Evolutionary conservation across 2,797 vertebrate species (phyloP).

Genomic region (Numenius phaeopus): DNA sequence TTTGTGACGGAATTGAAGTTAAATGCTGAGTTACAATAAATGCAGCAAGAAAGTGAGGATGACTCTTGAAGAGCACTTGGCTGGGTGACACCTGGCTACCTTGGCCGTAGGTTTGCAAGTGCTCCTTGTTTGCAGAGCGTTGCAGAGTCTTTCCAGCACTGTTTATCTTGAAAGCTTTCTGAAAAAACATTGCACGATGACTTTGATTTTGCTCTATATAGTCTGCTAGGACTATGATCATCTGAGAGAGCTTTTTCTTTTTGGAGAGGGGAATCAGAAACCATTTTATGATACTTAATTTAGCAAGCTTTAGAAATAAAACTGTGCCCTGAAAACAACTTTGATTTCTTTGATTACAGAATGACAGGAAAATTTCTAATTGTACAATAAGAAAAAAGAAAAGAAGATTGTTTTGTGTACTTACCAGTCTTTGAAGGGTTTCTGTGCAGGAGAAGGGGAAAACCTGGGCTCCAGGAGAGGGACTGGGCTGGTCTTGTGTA

Average conservation of each 20-base stretch:
- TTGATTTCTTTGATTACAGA: background rate
- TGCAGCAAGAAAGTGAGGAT: background rate
- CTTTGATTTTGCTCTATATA: background rate
- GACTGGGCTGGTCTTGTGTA: background rate
- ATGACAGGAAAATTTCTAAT: background rate
- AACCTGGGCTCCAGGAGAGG: slow-evolving; percentile 13
- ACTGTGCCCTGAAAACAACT: background rate
- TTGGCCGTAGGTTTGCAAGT: background rate
- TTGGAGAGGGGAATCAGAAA: background rate
- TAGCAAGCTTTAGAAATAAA: background rate
- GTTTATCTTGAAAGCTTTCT: background rate
- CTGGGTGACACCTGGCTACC: background rate
- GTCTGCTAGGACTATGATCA: background rate
- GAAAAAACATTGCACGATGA: background rate
- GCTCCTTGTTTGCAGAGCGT: background rate
- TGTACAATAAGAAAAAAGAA: background rate
- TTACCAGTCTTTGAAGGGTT: slow-evolving; percentile 68
- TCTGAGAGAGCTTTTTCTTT: background rate
- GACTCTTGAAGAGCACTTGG: background rate
- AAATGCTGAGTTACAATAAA: background rate
- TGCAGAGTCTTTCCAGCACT: background rate
- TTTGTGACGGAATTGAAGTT: background rate
- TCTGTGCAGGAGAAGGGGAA: slow-evolving; percentile 22
- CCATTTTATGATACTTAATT: background rate
- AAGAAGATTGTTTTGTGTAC: slow-evolving; percentile 51